These are phyloP conservation scores for Scaptomyza polygonia DNA, from an alignment of 2,888 invertebrate genomes.

Conservation along the genomic window DNA sequence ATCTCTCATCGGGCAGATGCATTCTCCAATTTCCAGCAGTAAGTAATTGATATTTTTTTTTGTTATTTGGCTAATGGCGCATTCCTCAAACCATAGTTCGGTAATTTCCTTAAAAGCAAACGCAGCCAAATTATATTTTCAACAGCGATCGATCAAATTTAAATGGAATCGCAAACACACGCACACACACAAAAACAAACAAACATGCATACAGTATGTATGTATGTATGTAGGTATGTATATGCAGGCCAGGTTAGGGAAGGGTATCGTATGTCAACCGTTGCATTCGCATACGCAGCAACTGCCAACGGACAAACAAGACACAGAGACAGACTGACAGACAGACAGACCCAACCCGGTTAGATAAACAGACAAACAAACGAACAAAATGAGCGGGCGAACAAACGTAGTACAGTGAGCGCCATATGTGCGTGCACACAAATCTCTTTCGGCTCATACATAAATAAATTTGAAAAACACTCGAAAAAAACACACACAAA, in stretches of 20 bases:
- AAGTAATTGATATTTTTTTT: constrained; percentile 67
- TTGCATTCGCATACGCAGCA: constrained; percentile 62
- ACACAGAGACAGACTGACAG: constrained; percentile 19
- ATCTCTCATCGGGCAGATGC: constrained; percentile 37
- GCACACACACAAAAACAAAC: constrained; percentile 3
- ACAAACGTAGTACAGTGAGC: constrained; percentile 37
- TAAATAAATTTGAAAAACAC: constrained; percentile 29
- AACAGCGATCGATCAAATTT: constrained; percentile 70
- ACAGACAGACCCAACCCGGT: constrained; percentile 40
- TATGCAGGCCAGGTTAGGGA: constrained; percentile 41
- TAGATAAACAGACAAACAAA: constrained; percentile 39
- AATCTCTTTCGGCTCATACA: constrained; percentile 30
- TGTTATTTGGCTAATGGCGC: constrained; percentile 31
- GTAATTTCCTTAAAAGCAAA: constrained; percentile 48
- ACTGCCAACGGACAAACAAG: constrained; percentile 21
- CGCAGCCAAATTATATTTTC: constrained; percentile 56
- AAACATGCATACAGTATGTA: not conserved
- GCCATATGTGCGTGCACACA: constrained; percentile 65
- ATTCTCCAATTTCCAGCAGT: constrained; percentile 35
- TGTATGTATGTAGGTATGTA: not conserved
- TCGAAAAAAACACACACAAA: too few species aligned
- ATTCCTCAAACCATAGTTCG: not conserved
- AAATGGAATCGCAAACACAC: constrained; percentile 36
- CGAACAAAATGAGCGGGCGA: constrained; percentile 40
- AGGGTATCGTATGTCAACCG: constrained; percentile 71